phyloP scores from a whole-genome alignment of 1,140 invertebrate species.

The Philaenus spumarius region DNA sequence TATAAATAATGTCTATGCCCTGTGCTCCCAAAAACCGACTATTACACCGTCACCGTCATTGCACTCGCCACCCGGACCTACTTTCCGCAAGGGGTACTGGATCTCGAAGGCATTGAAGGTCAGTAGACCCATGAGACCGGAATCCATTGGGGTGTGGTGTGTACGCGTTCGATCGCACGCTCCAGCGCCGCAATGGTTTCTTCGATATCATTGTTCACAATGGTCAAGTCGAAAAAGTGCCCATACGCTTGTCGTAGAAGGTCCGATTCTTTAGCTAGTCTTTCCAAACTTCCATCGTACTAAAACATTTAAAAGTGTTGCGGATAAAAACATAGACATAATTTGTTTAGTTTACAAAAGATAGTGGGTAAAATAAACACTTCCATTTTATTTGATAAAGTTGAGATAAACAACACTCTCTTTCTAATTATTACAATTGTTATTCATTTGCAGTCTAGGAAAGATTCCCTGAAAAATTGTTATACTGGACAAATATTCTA shows the following conservation, averaged over 20 bases:
- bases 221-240: slow-evolving; percentile 96
- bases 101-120: slow-evolving; percentile 39
- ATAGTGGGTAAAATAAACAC: too few species aligned
- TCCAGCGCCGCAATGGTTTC: slow-evolving; percentile 93
- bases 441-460: too few species aligned
- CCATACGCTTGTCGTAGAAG: slow-evolving; percentile 92
- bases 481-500: too few species aligned
- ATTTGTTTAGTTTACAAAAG: too few species aligned
- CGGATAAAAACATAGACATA: too few species aligned
- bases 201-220: slow-evolving; percentile 99
- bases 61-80: not conserved
- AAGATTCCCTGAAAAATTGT: too few species aligned
- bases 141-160: slow-evolving; percentile 90
- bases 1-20: not conserved
- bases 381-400: too few species aligned
- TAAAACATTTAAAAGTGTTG: slow-evolving; percentile 39
- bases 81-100: not conserved
- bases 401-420: too few species aligned
- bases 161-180: slow-evolving; percentile 80
- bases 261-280: slow-evolving; percentile 92
- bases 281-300: slow-evolving; percentile 94
- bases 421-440: too few species aligned
- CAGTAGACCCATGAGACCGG: slow-evolving; percentile 93
- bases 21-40: too few species aligned
- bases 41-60: too few species aligned